A percentile compares a stretch with the other conserved stretches of the same genome.
Evolutionary conservation across 2,113 vertebrate species (phyloP).

Genomic region (Cheirogaleus medius): DNA sequence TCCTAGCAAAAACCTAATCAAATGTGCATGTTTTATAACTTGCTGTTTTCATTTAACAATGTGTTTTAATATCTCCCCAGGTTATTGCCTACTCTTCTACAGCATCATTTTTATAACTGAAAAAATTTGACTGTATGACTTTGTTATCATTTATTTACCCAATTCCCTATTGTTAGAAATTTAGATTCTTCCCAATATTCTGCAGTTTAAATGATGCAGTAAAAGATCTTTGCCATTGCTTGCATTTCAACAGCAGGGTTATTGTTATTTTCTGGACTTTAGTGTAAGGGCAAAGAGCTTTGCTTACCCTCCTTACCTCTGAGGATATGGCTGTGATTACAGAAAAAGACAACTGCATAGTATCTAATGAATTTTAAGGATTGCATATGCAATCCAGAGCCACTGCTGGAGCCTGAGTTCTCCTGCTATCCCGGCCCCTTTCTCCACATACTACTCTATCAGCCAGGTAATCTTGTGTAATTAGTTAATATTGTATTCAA

Average conservation of each 20-base stretch:
- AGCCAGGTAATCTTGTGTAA: neutral
- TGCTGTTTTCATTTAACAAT: neutral
- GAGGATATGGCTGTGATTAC: neutral
- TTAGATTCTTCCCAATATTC: neutral
- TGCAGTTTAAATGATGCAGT: neutral
- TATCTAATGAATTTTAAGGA: neutral
- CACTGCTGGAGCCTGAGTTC: neutral
- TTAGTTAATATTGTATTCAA: neutral
- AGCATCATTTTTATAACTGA: neutral
- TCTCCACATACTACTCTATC: neutral
- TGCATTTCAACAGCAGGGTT: neutral
- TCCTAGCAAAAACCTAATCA: neutral
- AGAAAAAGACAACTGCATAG: neutral
- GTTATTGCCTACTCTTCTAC: neutral
- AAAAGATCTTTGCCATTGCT: neutral
- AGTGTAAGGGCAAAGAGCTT: neutral
- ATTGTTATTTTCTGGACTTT: neutral
- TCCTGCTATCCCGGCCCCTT: neutral
- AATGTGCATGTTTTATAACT: neutral
- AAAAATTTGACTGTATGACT: constrained; percentile 12
- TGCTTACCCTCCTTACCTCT: neutral
- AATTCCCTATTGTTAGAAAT: neutral
- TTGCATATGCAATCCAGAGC: neutral
- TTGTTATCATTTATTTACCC: neutral
- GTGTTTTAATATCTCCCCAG: constrained; percentile 10